Evolutionary conservation across 2,113 vertebrate species (phyloP).

Genomic region (Rhea pennata): DNA sequence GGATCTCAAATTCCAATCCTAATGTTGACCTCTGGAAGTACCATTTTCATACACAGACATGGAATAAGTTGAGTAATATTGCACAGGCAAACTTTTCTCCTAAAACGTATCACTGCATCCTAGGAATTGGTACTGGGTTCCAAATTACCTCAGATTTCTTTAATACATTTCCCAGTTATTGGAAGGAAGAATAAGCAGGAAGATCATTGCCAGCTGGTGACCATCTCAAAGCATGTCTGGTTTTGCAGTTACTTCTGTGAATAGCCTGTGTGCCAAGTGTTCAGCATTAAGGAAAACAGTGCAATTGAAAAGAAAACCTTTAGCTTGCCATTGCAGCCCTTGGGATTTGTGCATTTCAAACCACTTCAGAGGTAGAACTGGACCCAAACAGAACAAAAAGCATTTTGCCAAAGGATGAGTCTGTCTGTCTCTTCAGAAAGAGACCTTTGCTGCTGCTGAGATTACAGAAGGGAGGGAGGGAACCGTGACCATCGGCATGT

Average conservation of each 20-base stretch:
- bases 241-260: background rate
- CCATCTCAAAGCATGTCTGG: background rate
- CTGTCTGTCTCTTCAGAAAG: background rate
- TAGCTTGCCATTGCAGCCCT: background rate
- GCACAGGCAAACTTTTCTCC: slow-evolving; percentile 61
- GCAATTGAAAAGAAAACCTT: slow-evolving; percentile 85
- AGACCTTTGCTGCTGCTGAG: background rate
- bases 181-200: background rate
- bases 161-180: background rate
- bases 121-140: slow-evolving; percentile 79
- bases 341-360: background rate
- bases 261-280: rapidly evolving
- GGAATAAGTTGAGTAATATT: slow-evolving; percentile 74
- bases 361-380: background rate
- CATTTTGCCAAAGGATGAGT: background rate
- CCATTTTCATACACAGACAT: slow-evolving; percentile 75
- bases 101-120: slow-evolving; percentile 83
- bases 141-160: background rate
- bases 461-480: background rate
- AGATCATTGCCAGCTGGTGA: background rate
- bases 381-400: background rate
- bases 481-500: rapidly evolving
- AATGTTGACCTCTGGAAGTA: slow-evolving; percentile 81
- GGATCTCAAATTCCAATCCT: slow-evolving; percentile 73
- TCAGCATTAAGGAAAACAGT: background rate